Base-by-base conservation (phyloP, 2,113 vertebrate species). In the Corythoichthys intestinalis region DNA sequence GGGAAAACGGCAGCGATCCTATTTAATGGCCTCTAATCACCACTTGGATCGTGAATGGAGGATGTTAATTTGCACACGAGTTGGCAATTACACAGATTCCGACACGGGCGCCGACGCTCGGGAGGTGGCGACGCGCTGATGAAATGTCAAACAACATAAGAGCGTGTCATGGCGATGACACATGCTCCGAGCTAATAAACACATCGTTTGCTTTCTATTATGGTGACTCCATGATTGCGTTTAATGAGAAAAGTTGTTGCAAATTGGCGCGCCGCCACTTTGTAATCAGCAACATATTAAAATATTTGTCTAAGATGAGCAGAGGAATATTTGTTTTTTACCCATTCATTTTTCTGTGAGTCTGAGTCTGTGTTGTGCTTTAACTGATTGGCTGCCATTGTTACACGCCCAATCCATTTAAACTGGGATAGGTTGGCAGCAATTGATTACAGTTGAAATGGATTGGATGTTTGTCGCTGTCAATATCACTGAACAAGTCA, bases 61-160 rank as follows among this genome's bases (percentile, higher is more conserved):
- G 79, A 73, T 81, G 76, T 65, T 85, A 28, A 79, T 86, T 77
- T 74, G 69, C 0, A n/a, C 73, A 57, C 62, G 78, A 81, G 71
- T 67, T 54, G 76, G 66, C 66, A 84, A 83, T 85, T 78, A 85
- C 72, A 71, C 67, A 57, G 69, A 65, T 80, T 79, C 70, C 75
- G 73, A 82, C 73, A 76, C 14, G 64, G 72, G 73, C 58, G 66
- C 64, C 65, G 75, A 82, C 72, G 76, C 80, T 80, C 82, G 75
- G 85, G 9, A 87, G 79, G 79, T 62, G 70, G 84, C 87, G 85
- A 90, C 86, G 85, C 78, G 67, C 87, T 87, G 72, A 83, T 82
- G 78, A 85, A 79, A 83, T 74, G 79, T 81, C 77, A 81, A 81
- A 78, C 74, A 82, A 75, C 76, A 83, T 75, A 72, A 83, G 74